These are phyloP conservation scores for Stictonetta naevosa DNA, from an alignment of 2,113 vertebrate genomes.

Conservation along the genomic window DNA sequence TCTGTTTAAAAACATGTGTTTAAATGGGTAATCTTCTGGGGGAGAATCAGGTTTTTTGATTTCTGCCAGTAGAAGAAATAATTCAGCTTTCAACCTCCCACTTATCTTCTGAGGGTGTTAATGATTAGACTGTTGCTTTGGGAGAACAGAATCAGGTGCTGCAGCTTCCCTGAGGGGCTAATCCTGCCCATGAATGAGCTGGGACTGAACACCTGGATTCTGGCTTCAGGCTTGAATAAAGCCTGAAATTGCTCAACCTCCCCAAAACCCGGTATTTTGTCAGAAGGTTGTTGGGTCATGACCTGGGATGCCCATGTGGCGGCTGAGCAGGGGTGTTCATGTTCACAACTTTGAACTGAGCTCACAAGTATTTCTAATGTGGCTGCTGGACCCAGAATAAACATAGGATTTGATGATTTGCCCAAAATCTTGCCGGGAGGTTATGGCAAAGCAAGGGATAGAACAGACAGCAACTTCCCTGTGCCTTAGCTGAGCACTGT, in stretches of 20 bases:
- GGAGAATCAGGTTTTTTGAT: not conserved
- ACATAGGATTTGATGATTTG: not conserved
- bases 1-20: not conserved
- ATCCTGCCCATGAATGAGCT: not conserved
- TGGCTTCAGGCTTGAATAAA: not conserved
- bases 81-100: not conserved
- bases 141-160: not conserved
- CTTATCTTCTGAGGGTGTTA: not conserved
- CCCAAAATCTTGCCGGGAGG: not conserved
- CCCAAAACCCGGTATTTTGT: not conserved
- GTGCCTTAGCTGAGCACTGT: not conserved
- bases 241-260: not conserved
- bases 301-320: not conserved
- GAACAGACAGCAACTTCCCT: not conserved
- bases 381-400: not conserved
- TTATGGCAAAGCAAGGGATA: not conserved
- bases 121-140: not conserved
- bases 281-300: not conserved
- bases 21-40: not conserved
- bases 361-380: not conserved
- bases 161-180: not conserved
- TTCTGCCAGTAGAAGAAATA: not conserved
- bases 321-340: not conserved
- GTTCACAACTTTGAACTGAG: not conserved
- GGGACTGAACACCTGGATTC: not conserved